These are phyloP conservation scores for Proisotoma minuta DNA, from an alignment of 2,888 invertebrate genomes.

Conservation along the genomic window DNA sequence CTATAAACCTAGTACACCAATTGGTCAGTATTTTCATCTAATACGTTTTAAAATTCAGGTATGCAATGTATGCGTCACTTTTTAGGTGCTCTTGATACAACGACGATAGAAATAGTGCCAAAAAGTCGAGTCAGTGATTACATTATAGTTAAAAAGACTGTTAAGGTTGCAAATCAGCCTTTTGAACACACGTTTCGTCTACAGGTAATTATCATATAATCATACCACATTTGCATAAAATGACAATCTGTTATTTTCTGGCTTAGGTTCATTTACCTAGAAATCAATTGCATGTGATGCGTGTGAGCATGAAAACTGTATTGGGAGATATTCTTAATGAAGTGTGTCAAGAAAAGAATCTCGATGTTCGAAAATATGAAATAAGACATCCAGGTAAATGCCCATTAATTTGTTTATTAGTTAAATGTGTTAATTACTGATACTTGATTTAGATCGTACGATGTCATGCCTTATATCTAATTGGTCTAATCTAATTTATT, in stretches of 20 bases:
- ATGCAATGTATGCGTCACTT: no score
- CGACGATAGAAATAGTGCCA: conserved; percentile 55
- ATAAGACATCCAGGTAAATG: conserved; percentile 65
- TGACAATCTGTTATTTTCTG: conserved; percentile 47
- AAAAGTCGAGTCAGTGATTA: conserved; percentile 50
- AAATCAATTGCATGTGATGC: conserved; percentile 71
- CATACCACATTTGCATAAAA: not conserved
- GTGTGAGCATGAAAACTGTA: conserved; percentile 66
- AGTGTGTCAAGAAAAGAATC: conserved; percentile 70
- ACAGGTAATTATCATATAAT: no score
- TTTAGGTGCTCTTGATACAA: conserved; percentile 54
- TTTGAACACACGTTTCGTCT: conserved; percentile 61
- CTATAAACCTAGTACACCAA: conserved; percentile 69
- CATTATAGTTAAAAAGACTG: conserved; percentile 47
- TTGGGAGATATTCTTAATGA: conserved; percentile 65
- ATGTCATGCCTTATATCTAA: not conserved
- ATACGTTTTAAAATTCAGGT: no score
- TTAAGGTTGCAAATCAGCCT: conserved; percentile 54
- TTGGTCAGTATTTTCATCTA: conserved; percentile 54
- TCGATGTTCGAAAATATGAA: conserved; percentile 68
- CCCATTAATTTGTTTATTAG: not conserved
- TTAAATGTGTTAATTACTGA: not conserved
- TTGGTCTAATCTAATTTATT: conserved; percentile 8
- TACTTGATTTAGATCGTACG: conserved; percentile 6
- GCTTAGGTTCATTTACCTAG: conserved; percentile 67